A percentile compares a stretch with the other conserved stretches of the same genome.
Evolutionary conservation across 1,140 invertebrate species (phyloP).

Genomic region (Helicoverpa zea): DNA sequence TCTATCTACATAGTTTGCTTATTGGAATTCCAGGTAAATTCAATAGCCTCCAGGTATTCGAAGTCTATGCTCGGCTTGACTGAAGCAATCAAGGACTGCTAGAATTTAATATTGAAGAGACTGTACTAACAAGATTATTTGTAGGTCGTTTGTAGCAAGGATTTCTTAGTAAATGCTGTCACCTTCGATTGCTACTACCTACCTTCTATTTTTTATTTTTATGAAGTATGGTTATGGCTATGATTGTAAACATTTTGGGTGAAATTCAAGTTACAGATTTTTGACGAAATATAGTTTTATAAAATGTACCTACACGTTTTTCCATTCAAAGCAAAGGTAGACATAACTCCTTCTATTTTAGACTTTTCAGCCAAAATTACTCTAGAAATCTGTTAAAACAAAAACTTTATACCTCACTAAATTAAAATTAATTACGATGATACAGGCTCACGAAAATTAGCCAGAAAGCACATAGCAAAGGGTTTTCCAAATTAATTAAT

Average conservation of each 20-base stretch:
- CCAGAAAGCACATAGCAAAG: neutral
- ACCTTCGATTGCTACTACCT: conserved; percentile 1
- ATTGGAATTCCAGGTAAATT: neutral
- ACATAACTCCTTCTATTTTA: no score
- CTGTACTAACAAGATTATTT: conserved; percentile 8
- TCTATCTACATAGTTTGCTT: neutral
- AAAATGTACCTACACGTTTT: no score
- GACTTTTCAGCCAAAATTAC: no score
- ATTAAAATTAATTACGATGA: no score
- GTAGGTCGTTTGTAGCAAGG: neutral
- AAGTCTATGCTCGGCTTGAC: neutral
- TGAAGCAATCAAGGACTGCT: conserved; percentile 20
- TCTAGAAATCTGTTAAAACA: no score
- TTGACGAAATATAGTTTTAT: no score
- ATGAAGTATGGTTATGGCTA: neutral
- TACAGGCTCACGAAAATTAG: no score
- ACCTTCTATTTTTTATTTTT: neutral
- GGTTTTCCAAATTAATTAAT: conserved; percentile 39
- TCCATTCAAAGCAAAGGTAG: no score
- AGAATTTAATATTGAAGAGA: conserved; percentile 20
- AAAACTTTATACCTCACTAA: no score
- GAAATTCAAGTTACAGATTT: no score
- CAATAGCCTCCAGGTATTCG: neutral
- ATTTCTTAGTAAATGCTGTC: neutral
- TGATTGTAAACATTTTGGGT: neutral